These are phyloP conservation scores for Noctua janthina DNA, from an alignment of 2,888 invertebrate species.

Conservation along the genomic window DNA sequence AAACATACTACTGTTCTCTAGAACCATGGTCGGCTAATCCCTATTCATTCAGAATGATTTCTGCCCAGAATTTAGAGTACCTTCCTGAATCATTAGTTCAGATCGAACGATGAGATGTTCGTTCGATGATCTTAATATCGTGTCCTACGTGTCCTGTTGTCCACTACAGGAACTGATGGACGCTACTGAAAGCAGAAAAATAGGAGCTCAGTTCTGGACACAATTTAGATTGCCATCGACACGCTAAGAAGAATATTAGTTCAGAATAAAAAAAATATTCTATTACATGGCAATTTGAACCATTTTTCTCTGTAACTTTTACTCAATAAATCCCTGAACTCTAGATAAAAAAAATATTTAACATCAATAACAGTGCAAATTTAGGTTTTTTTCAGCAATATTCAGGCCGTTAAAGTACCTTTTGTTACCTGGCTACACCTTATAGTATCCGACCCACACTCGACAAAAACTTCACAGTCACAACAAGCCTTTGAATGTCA, in stretches of 20 bases:
- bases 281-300: background rate
- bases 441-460: background rate
- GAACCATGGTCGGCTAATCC: background rate
- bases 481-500: slow-evolving; percentile 24
- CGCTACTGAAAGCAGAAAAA: no score
- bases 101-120: background rate
- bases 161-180: no score
- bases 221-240: no score
- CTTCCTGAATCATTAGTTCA: background rate
- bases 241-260: no score
- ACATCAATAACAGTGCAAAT: background rate
- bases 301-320: background rate
- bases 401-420: background rate
- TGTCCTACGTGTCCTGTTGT: no score
- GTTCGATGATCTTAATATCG: no score
- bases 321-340: background rate
- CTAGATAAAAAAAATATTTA: background rate
- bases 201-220: no score
- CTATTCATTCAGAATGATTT: background rate
- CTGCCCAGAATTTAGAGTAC: background rate
- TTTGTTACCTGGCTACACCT: background rate
- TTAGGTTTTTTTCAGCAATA: background rate
- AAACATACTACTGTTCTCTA: no score
- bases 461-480: background rate
- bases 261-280: background rate